phyloP scores from a whole-genome alignment of 2,888 invertebrate genomes.

The Brachyptera risi region DNA sequence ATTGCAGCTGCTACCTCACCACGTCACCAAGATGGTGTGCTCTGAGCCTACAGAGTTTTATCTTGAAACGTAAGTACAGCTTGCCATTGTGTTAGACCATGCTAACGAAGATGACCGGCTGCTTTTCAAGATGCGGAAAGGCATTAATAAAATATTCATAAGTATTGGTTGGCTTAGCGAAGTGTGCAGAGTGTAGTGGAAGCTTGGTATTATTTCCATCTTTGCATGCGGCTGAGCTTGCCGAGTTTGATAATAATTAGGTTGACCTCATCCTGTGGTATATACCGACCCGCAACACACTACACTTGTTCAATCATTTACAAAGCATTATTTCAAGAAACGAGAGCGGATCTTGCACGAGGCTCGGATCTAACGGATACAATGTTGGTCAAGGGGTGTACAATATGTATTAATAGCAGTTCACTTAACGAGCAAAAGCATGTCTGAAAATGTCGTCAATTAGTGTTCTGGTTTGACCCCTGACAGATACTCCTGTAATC shows the following conservation, averaged over 20 bases:
- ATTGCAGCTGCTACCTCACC: no score
- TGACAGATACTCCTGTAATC: no score
- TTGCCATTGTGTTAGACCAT: no score
- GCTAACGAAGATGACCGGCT: constrained; percentile 9
- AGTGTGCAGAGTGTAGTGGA: background rate
- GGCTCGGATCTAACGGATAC: constrained; percentile 21
- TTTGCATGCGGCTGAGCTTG: background rate
- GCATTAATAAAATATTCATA: constrained; percentile 12
- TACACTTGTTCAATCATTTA: constrained; percentile 27
- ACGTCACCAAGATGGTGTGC: no score
- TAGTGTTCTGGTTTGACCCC: no score
- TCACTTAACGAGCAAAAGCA: no score
- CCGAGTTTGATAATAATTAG: constrained; percentile 16
- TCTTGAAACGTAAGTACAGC: no score
- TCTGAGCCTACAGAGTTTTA: no score
- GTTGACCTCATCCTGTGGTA: constrained; percentile 29
- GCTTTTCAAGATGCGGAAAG: constrained; percentile 9
- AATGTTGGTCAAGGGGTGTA: no score
- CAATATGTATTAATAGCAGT: no score
- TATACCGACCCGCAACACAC: constrained; percentile 27
- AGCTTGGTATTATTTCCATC: no score
- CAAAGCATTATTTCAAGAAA: constrained; percentile 19
- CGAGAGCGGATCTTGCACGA: constrained; percentile 2
- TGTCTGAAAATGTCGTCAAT: no score
- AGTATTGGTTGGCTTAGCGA: constrained; percentile 13